Evolutionary conservation across 2,888 invertebrate species (phyloP), one percentile per base, ranked within the genome.

Genomic region (Eueremaeus valkanovi): DNA sequence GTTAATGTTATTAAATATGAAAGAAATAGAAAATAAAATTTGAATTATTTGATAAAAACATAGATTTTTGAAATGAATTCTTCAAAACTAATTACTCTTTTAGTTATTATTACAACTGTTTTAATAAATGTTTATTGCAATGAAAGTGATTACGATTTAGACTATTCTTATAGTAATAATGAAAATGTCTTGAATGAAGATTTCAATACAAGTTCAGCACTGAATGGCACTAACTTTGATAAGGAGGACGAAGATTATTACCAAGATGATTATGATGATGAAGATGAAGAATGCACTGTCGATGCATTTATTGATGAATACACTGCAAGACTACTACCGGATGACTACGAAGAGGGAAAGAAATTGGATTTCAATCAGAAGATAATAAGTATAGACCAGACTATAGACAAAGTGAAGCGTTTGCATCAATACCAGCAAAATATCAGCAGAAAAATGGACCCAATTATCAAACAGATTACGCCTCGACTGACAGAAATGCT

Each of bases 381-480:
- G 55, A 21, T 11, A 3, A 21, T 18, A 21, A 55, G 21, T 21
- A 21, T 55, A 9, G 6, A 9, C 24, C 21, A 55, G 24, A 24
- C 8, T 24, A 55, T 55, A 1, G 55, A 9, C 3, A 55, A n/a
- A 55, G 24, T 55, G 1, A 55, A 55, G 27, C 55, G 55, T n/a
- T 55, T 55, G n/a, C 55, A 55, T 55, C 21, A 55, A 55, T 55
- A 55, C 55, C 55, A 55, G 55, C 55, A 55, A 21, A 55, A 55
- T n/a, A 24, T 55, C 21, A 21, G 21, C 21, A 9, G 11, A 21
- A 55, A 55, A 21, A 6, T 55, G 16, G 27, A 55, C 8, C 55
- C 55, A 55, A 21, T 55, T 9, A 55, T 55, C 55, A 55, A 55
- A 24, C 3, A n/a, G 24, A 3, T 55, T 9, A 21, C 2, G 18